Percentiles rank a stretch among this genome's conserved stretches.
Conservation (phyloP, 2,113 vertebrate genomes). For the Lophochroa leadbeateri region DNA sequence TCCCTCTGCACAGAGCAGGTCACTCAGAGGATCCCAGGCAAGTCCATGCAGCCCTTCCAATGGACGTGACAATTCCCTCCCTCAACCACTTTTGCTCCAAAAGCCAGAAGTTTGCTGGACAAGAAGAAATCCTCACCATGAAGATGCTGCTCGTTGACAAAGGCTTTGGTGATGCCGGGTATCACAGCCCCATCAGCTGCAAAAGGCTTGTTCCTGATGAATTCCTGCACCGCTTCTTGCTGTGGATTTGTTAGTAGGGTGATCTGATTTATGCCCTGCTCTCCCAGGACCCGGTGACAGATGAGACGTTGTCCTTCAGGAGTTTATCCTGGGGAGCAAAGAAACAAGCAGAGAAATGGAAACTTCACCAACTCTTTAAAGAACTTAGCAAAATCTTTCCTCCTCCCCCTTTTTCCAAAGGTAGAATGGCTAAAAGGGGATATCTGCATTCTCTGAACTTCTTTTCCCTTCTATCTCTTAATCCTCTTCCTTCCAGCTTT, state of each 20-base stretch:
- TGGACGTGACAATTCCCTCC: not conserved
- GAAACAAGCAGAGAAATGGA: conserved; percentile 36
- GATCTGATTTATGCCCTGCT: not conserved
- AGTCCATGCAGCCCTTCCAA: too few species aligned
- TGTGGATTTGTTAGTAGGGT: conserved; percentile 3
- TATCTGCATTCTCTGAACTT: conserved; percentile 31
- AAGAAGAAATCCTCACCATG: not conserved
- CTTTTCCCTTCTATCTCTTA: conserved; percentile 60
- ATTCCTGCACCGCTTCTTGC: not conserved
- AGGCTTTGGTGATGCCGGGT: not conserved
- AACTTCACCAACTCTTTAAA: conserved; percentile 63
- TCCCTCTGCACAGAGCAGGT: not conserved
- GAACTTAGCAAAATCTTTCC: conserved; percentile 19
- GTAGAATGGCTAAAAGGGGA: not conserved
- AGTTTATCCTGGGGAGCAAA: conserved; percentile 53
- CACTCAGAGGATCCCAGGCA: fast-evolving
- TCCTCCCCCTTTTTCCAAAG: not conserved
- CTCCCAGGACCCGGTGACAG: not conserved
- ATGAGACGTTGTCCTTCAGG: not conserved
- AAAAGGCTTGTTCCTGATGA: not conserved
- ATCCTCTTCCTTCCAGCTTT: conserved; percentile 66
- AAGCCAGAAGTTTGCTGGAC: not conserved
- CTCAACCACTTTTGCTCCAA: not conserved
- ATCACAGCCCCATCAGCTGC: fast-evolving
- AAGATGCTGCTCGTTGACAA: not conserved